Evolutionary conservation across 2,797 vertebrate species (phyloP), one percentile per base, ranked within the genome.

Genomic region (Gambelia wislizenii): DNA sequence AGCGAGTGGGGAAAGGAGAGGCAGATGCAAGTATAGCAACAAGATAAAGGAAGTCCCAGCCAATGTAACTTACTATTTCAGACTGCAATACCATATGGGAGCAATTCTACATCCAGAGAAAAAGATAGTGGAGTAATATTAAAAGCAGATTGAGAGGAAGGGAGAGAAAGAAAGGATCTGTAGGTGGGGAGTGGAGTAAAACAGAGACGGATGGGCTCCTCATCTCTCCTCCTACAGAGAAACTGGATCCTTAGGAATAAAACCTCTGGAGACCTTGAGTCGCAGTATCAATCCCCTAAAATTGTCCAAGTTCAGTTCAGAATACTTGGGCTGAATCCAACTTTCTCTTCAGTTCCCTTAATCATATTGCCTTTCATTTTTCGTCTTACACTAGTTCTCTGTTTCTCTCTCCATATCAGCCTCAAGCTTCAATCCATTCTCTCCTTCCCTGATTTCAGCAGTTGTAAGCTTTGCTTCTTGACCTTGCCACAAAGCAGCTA

Each of bases 71-170:
- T 59, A 20, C 22, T 85, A 72, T 27, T 89, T 54, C 33, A 33
- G 77, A 25, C 8, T 25, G 56, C 18, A 6, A 22, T 16, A 42
- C 69, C 54, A 86, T 74, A 67, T 64, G 84, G 77, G 54, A 85
- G n/a, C 49, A 36, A 89, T 79, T 80, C 49, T 9, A 14, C 83
- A 36, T 72, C 67, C 52, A 30, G 39, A 2, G 52, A 4, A 47
- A 27, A 25, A 75, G 33, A 12, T 54, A 75, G 69, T 49, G 76
- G 25, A 6, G 30, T 84, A 81, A 64, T 75, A 85, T 89, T 81
- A 85, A 89, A 56, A 89, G 39, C 52, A 79, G 87, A 84, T 42
- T 30, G 77, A 83, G 49, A 52, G 20, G 30, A n/a, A 36, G 10
- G 22, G 47, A 39, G 20, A 4, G 13, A 25, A 7, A 36, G 59